Evolutionary conservation across 2,888 invertebrate species (phyloP), one percentile per base, ranked within the genome.

Genomic region (Liodrosophila aerea): DNA sequence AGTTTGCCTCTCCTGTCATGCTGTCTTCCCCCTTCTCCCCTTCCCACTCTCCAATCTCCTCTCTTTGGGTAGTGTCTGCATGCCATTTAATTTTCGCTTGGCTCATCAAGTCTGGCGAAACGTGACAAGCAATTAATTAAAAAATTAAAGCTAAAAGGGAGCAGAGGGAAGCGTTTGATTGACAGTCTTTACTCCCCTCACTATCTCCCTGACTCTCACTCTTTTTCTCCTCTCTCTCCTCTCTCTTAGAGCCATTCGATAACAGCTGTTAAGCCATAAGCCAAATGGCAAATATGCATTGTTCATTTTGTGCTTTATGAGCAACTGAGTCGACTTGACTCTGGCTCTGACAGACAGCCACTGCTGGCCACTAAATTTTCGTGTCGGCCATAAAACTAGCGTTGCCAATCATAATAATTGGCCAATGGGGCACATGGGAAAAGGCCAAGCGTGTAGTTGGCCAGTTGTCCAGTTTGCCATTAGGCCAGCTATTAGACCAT

Each of bases 41-140:
- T 7, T 40, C 12, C 5, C n/a, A 31, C 22, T 13, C 13, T 7
- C 2, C 4, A n/a, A n/a, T n/a, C 13, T 40, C 12, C 40, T 36
- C 16, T 22, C 40, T 27, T n/a, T n/a, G n/a, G n/a, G n/a, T n/a
- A 31, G 18, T 7, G 34, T 22, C 34, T 43, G 57, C 65, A 59
- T 77, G 76, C 74, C 78, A 84, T 81, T 78, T 78, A 74, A 68
- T 74, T 78, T 74, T 65, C 69, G 57, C 69, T 41, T 44, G 54
- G 58, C 69, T 53, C 74, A 61, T 73, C 73, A 68, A 73, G 51
- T 61, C 54, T 22, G 59, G 66, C 57, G 51, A 61, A 67, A 76
- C 81, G 81, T 81, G 81, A 85, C 81, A 71, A 76, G 85, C 81
- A 81, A 81, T 81, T 81, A 83, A 81, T 81, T 81, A 85, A 81